A percentile compares a stretch with the other conserved stretches of the same genome.
phyloP scores from a whole-genome alignment of 2,113 vertebrate genomes.

The Dipodomys ordii region DNA sequence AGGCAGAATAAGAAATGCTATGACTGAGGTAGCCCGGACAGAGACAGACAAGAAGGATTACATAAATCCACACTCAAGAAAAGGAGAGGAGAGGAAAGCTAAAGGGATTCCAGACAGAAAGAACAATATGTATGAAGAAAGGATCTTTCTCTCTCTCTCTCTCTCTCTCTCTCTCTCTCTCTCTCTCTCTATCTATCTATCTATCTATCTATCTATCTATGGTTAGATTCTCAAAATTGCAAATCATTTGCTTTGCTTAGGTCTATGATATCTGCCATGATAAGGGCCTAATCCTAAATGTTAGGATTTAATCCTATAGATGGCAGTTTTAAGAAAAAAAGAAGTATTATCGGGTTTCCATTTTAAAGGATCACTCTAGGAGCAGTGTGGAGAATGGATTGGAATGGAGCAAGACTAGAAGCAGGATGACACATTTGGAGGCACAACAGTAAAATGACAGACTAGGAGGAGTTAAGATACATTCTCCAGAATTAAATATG shows the following conservation, averaged over 20 bases:
- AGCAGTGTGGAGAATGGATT: background rate
- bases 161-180: too few species aligned
- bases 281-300: background rate
- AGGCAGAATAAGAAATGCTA: background rate
- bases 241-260: background rate
- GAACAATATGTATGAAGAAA: background rate
- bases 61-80: background rate
- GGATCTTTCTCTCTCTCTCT: background rate
- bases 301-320: background rate
- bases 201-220: background rate
- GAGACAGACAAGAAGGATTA: background rate
- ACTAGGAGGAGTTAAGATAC: slow-evolving; percentile 21
- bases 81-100: background rate
- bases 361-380: background rate
- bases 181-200: background rate
- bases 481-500: slow-evolving; percentile 12
- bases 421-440: too few species aligned
- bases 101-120: slow-evolving; percentile 28
- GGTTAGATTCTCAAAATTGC: slow-evolving; percentile 31
- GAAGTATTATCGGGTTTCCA: background rate
- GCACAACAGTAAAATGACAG: background rate
- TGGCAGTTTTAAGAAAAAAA: slow-evolving; percentile 1
- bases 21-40: background rate
- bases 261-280: background rate
- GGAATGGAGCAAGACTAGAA: background rate